Conservation (phyloP, 2,113 vertebrate genomes). For the Ardeotis arabs region DNA sequence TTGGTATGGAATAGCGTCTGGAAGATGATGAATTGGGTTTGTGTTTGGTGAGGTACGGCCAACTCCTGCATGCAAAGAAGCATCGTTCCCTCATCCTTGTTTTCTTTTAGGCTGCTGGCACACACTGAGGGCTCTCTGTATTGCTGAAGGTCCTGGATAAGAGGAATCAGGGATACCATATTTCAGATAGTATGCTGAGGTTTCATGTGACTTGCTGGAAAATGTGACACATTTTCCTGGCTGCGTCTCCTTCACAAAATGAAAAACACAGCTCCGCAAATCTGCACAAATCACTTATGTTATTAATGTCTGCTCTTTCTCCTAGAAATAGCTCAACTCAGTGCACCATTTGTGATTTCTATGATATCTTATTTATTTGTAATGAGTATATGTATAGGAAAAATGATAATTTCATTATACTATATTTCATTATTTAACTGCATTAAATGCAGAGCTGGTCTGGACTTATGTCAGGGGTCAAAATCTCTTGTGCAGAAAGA, state of each 20-base stretch:
- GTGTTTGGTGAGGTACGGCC: background rate
- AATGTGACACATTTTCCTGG: background rate
- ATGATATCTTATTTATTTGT: background rate
- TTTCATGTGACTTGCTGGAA: background rate
- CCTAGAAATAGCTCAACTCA: background rate
- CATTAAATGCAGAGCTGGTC: background rate
- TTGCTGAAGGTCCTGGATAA: background rate
- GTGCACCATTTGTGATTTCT: background rate
- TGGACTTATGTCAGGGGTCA: background rate
- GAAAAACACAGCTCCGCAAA: background rate
- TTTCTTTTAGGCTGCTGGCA: background rate
- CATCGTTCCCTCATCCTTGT: background rate
- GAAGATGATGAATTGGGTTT: slow-evolving; percentile 26
- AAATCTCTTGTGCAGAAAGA: background rate
- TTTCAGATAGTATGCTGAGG: background rate
- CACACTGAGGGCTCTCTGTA: background rate
- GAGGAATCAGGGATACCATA: background rate
- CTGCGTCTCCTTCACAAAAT: background rate
- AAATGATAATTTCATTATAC: background rate
- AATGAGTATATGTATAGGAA: background rate
- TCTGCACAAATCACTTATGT: background rate
- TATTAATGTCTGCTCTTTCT: background rate
- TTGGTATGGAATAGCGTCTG: background rate
- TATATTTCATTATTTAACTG: background rate
- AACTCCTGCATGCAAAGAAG: background rate